Evolutionary conservation across 2,888 invertebrate genomes (phyloP).

Genomic region (Nomada fucata): DNA sequence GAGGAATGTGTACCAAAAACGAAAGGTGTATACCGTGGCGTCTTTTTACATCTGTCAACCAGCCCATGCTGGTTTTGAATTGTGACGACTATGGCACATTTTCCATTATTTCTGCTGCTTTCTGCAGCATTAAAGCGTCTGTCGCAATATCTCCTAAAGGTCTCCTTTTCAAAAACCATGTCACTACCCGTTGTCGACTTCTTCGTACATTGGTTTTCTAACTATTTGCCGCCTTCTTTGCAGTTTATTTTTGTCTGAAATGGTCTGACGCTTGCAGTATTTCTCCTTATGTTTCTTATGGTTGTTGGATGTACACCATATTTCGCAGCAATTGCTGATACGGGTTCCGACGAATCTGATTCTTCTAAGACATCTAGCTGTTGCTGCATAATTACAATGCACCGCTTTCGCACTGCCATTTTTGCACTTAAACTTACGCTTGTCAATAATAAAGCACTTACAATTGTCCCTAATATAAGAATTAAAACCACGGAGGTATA

Average conservation of each 20-base stretch:
- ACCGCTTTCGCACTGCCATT: no score
- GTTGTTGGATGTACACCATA: conserved; percentile 13
- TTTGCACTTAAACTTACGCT: no score
- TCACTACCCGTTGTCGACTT: background rate
- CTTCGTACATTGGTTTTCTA: background rate
- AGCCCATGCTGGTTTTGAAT: conserved; percentile 16
- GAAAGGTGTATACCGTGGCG: conserved; percentile 23
- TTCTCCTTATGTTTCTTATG: background rate
- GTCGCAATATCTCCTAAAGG: background rate
- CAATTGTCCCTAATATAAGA: no score
- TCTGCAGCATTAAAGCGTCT: conserved; percentile 14
- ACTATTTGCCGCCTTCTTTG: background rate
- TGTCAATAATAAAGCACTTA: no score
- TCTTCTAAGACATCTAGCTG: conserved; percentile 1
- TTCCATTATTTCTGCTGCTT: conserved; percentile 14
- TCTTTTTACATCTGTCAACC: conserved; percentile 21
- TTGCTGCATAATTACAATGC: conserved; percentile 12
- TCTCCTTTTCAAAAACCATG: conserved; percentile 19
- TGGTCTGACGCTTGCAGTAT: background rate
- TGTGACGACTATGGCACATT: no score
- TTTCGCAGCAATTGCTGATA: no score
- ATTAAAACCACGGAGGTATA: no score
- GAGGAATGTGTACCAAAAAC: no score
- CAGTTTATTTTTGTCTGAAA: conserved; percentile 3
- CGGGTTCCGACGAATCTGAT: no score